A percentile compares a stretch with the other conserved stretches of the same genome.
Conservation (phyloP, 2,888 invertebrate species). For the Parnassius mnemosyne region DNA sequence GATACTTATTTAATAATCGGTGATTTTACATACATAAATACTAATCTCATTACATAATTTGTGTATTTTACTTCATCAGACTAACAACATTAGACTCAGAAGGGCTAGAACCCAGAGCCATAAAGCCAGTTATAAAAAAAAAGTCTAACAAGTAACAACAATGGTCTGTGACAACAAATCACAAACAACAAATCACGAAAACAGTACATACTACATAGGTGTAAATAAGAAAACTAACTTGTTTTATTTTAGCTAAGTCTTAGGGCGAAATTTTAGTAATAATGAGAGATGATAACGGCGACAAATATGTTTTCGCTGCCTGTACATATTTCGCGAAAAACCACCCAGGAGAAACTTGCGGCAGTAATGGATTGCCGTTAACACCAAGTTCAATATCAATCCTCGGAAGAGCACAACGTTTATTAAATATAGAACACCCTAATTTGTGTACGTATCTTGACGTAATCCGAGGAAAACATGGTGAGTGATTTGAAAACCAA, state of each 20-base stretch:
- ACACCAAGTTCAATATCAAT: constrained; percentile 98
- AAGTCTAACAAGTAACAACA: no score
- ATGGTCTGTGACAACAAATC: no score
- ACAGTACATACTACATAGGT: no score
- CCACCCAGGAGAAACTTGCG: constrained; percentile 94
- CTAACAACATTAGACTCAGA: no score
- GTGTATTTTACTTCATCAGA: no score
- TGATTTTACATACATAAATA: no score
- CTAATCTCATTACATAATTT: no score
- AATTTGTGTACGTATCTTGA: constrained; percentile 95
- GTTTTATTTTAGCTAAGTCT: neutral
- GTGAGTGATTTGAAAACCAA: constrained; percentile 62
- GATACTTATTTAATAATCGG: no score
- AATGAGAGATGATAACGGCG: constrained; percentile 32
- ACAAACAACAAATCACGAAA: no score
- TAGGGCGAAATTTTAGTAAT: neutral
- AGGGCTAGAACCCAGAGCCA: no score
- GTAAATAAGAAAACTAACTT: neutral
- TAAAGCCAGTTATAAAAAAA: no score
- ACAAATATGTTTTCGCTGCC: constrained; percentile 83
- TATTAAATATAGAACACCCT: constrained; percentile 89
- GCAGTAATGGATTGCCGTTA: constrained; percentile 96
- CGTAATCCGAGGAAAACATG: constrained; percentile 95
- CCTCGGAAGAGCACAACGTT: constrained; percentile 90
- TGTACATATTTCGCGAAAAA: constrained; percentile 94